Conservation (phyloP, 2,797 vertebrate genomes). For the Propithecus perrieri region DNA sequence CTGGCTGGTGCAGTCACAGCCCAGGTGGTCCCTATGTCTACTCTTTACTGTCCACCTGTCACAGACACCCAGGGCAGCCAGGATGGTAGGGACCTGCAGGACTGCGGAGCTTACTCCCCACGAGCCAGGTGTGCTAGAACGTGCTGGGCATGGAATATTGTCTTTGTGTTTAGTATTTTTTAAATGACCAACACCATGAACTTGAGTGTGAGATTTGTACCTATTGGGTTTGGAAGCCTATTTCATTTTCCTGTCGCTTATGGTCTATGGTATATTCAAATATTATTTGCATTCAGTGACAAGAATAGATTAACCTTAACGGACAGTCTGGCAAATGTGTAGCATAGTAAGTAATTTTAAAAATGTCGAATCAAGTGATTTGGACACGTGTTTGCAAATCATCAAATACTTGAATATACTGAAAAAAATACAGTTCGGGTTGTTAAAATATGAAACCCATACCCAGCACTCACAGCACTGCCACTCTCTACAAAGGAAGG, state of each 20-base stretch:
- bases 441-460: not conserved
- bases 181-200: not conserved
- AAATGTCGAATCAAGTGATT: not conserved
- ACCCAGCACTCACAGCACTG: accelerated
- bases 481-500: accelerated
- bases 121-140: too few species aligned
- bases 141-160: accelerated
- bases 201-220: not conserved
- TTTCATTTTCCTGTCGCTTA: not conserved
- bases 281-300: not conserved
- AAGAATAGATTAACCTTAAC: not conserved
- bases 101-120: accelerated
- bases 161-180: not conserved
- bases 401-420: not conserved
- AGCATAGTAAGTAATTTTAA: not conserved
- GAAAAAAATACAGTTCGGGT: not conserved
- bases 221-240: not conserved
- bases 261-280: not conserved
- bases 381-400: not conserved
- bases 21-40: too few species aligned
- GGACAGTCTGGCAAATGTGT: not conserved
- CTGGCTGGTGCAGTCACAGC: not conserved
- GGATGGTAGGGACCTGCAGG: not conserved
- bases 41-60: not conserved
- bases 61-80: not conserved